phyloP scores from a whole-genome alignment of 2,113 vertebrate species.

The Murina feae region DNA sequence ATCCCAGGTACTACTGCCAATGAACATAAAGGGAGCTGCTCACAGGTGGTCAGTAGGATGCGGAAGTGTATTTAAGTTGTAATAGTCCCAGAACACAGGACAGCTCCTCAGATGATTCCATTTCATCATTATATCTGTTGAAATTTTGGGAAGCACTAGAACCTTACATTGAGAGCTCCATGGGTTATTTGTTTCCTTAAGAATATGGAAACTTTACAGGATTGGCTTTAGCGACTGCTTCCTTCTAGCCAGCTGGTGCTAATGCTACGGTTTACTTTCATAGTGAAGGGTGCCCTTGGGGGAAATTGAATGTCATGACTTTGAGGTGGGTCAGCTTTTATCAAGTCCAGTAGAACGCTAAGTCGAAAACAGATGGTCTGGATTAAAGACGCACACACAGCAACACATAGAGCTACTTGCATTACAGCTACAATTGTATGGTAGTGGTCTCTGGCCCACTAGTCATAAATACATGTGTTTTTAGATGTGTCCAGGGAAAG shows the following conservation, averaged over 20 bases:
- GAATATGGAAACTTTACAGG: slow-evolving; percentile 38
- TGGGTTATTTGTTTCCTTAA: slow-evolving; percentile 46
- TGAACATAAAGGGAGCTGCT: not conserved
- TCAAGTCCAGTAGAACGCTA: slow-evolving; percentile 16
- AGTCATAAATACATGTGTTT: slow-evolving; percentile 35
- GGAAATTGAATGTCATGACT: slow-evolving; percentile 37
- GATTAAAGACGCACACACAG: not conserved
- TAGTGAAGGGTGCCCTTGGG: not conserved
- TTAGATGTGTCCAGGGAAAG: slow-evolving; percentile 1
- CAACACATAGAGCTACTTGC: not conserved
- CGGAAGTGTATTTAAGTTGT: not conserved
- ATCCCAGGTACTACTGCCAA: slow-evolving; percentile 8
- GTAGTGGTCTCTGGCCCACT: slow-evolving; percentile 20
- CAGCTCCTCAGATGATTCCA: not conserved
- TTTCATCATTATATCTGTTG: slow-evolving; percentile 35
- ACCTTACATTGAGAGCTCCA: slow-evolving; percentile 9
- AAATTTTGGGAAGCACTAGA: slow-evolving; percentile 27
- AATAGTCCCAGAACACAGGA: slow-evolving; percentile 10
- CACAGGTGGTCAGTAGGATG: not conserved
- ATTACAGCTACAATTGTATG: not conserved
- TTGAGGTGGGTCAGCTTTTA: slow-evolving; percentile 41
- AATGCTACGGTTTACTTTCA: slow-evolving; percentile 15
- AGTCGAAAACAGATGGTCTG: slow-evolving; percentile 56
- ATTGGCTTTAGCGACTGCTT: slow-evolving; percentile 23
- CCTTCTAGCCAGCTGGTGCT: slow-evolving; percentile 13